These are phyloP conservation scores for Nannoperca australis DNA, from an alignment of 2,797 vertebrate species.

Conservation along the genomic window DNA sequence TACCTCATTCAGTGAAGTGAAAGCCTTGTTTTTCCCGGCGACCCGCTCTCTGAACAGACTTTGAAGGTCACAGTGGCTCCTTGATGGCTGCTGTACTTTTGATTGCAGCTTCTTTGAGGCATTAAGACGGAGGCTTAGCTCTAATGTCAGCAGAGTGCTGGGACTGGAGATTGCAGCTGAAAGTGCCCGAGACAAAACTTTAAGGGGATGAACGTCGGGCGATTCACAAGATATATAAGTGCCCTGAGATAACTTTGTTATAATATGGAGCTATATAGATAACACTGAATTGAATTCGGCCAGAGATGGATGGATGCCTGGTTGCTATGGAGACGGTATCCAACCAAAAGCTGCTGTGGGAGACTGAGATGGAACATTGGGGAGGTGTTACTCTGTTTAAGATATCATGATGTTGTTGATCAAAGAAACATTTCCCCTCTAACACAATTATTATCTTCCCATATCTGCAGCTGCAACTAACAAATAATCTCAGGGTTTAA, in stretches of 20 bases:
- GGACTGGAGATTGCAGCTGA: conserved; percentile 45
- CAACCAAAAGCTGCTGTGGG: not conserved
- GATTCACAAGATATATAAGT: conserved; percentile 38
- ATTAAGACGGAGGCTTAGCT: conserved; percentile 57
- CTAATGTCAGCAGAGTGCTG: conserved; percentile 45
- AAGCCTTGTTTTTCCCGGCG: conserved; percentile 7
- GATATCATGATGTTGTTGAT: not conserved
- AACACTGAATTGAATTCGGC: too few relatives aligned
- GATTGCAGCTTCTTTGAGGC: conserved; percentile 56
- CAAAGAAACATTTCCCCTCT: not conserved
- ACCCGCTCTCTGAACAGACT: conserved; percentile 21
- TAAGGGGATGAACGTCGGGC: conserved; percentile 4
- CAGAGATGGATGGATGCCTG: not conserved
- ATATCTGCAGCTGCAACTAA: too few relatives aligned
- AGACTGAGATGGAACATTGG: not conserved
- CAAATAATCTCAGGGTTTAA: too few relatives aligned
- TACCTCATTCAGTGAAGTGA: conserved; percentile 9
- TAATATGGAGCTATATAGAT: too few relatives aligned
- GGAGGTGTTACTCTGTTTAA: not conserved
- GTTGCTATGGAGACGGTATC: conserved; percentile 17
- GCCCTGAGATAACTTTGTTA: too few relatives aligned
- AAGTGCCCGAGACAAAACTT: conserved; percentile 18
- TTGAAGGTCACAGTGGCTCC: conserved; percentile 56
- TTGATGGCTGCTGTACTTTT: conserved; percentile 49
- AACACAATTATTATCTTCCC: too few relatives aligned